Evolutionary conservation across 2,888 invertebrate species (phyloP), one percentile per base, ranked within the genome.

Genomic region (Polymixis lichenea): DNA sequence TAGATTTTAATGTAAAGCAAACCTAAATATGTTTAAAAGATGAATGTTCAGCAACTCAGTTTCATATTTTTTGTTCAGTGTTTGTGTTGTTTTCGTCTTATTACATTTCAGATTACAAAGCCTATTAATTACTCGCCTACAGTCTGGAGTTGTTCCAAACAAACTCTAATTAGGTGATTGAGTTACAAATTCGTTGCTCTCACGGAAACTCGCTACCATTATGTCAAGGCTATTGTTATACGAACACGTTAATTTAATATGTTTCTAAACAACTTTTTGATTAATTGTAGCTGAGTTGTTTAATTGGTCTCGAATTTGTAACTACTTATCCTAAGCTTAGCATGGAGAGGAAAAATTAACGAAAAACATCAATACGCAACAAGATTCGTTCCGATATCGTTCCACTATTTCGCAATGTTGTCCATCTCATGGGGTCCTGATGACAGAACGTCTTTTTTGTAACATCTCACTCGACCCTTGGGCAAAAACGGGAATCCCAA

Each of bases 101-200:
- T 80, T 80, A 86, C 74, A 83, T 86, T 87, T 82, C 72, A 68
- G 75, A 80, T 84, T 77, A 85, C 86, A 88, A 86, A 87, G 87
- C 86, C 88, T 90, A 90, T 91, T 92, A 92, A 93, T 93, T 94
- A 92, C 89, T 85, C 81, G 85, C 81, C 80, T 89, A 88, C 89
- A 86, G 86, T 89, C 87, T 87, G 86, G 84, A 90, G 90, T 90
- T 92, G 91, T 91, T 92, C 83, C 88, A 88, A 92, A 95, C 94
- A 94, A 94, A 92, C 88, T 92, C 91, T 93, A 94, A 95, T 95
- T 94, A 93, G 92, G 89, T 91, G 92, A 94, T 95, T 93, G 92
- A 93, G 94, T 95, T 95, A 94, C 93, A 92, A 94, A 93, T 92
- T 94, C 89, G 90, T 90, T 91, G 82, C 80, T 86, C 87, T 91